Conservation (phyloP, 2,888 invertebrate genomes). For the Portevinia maculata region DNA sequence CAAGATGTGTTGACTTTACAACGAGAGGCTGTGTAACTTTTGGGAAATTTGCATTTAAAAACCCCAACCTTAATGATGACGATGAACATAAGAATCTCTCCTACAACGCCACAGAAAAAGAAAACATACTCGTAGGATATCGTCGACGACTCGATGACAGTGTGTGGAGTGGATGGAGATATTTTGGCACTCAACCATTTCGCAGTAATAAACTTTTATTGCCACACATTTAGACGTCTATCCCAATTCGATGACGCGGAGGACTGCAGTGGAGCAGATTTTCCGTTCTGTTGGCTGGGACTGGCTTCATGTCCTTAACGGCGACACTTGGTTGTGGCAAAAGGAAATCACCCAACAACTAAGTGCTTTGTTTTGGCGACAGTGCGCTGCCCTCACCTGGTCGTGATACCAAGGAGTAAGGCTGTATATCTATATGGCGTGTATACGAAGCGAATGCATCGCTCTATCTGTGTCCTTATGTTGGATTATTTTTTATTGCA, state of each 20-base stretch:
- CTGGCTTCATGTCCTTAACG: constrained; percentile 56
- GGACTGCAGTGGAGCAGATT: constrained; percentile 33
- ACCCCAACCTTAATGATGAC: constrained; percentile 49
- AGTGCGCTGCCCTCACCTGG: constrained; percentile 24
- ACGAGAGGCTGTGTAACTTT: constrained; percentile 55
- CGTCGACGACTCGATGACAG: constrained; percentile 10
- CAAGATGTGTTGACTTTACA: constrained; percentile 3
- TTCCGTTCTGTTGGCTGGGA: constrained; percentile 41
- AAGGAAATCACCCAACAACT: constrained; percentile 23
- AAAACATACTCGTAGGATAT: constrained; percentile 35
- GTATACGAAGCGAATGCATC: background rate
- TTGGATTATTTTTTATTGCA: constrained; percentile 60
- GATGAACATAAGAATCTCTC: background rate
- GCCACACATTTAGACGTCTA: constrained; percentile 69
- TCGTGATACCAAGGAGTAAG: too few relatives aligned
- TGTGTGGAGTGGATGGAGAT: constrained; percentile 14
- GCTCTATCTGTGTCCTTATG: constrained; percentile 15
- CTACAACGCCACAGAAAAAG: background rate
- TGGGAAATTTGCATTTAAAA: constrained; percentile 69
- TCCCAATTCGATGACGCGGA: constrained; percentile 8
- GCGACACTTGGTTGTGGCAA: constrained; percentile 42
- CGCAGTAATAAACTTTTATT: constrained; percentile 71
- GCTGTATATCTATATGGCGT: background rate
- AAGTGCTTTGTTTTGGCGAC: constrained; percentile 47
- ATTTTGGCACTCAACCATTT: constrained; percentile 64